Evolutionary conservation across 2,888 invertebrate genomes (phyloP).

Genomic region (Bimastos eiseni): DNA sequence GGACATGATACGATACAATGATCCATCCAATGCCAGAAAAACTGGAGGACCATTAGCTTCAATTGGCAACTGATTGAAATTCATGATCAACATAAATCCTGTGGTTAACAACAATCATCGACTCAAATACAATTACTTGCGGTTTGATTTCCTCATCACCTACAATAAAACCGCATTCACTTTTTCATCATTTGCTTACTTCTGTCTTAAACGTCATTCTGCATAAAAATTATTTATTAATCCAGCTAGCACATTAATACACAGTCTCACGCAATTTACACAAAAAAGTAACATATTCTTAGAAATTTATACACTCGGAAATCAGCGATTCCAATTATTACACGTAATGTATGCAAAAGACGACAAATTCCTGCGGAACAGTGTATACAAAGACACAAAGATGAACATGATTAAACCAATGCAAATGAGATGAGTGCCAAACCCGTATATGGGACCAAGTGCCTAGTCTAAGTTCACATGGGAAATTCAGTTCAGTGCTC

Average conservation of each 20-base stretch:
- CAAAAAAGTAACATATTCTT: neutral
- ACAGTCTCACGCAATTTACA: constrained; percentile 2
- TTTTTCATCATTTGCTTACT: neutral
- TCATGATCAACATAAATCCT: constrained; percentile 3
- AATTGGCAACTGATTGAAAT: constrained; percentile 13
- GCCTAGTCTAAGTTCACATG: neutral
- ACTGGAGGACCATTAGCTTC: neutral
- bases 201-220: neutral
- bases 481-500: neutral
- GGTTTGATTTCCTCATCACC: neutral
- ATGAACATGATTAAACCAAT: neutral
- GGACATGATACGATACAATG: neutral
- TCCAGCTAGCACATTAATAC: constrained; percentile 13
- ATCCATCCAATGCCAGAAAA: neutral
- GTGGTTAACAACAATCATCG: neutral
- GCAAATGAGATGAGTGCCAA: neutral
- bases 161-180: neutral
- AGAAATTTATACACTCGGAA: neutral
- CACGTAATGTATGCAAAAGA: neutral
- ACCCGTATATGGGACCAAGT: too few relatives aligned
- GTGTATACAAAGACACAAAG: neutral
- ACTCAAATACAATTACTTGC: neutral
- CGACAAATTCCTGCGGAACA: neutral
- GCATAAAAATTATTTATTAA: constrained; percentile 1
- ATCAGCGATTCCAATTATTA: neutral